These are phyloP conservation scores for Rhamnusium bicolor DNA, from an alignment of 2,888 invertebrate species.

Conservation along the genomic window DNA sequence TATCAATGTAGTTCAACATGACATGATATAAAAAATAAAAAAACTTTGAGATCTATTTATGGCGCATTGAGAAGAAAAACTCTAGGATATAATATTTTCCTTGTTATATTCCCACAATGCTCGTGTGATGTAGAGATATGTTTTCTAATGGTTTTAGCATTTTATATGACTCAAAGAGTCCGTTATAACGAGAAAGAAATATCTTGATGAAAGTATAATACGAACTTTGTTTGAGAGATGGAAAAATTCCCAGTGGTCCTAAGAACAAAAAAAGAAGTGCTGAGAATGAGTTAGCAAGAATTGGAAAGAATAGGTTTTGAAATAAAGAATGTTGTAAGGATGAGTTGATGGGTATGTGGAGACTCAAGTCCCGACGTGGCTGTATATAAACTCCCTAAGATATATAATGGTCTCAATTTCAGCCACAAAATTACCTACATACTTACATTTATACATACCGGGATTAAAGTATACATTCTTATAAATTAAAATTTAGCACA, in stretches of 20 bases:
- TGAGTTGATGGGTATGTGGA: slow-evolving; percentile 57
- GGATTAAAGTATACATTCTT: background rate
- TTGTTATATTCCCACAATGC: background rate
- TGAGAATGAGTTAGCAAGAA: slow-evolving; percentile 58
- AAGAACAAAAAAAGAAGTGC: slow-evolving; percentile 50
- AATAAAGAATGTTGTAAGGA: slow-evolving; percentile 56
- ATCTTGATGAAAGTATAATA: slow-evolving; percentile 53
- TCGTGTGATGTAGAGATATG: background rate
- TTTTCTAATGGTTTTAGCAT: background rate
- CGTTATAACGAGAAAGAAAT: slow-evolving; percentile 9
- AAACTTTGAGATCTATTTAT: no score
- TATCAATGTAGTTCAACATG: no score
- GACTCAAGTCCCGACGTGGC: slow-evolving; percentile 53
- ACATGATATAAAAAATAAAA: no score
- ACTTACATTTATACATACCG: slow-evolving; percentile 10
- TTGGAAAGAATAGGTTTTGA: slow-evolving; percentile 54
- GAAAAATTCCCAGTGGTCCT: slow-evolving; percentile 56
- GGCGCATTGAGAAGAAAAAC: background rate
- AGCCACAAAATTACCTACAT: background rate
- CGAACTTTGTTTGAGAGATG: slow-evolving; percentile 58
- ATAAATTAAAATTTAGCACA: no score
- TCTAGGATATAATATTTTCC: background rate
- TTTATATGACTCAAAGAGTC: background rate
- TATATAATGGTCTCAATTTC: slow-evolving; percentile 11
- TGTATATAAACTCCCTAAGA: slow-evolving; percentile 38